Percentiles rank a stretch among this genome's conserved stretches.
Evolutionary conservation across 2,888 invertebrate species (phyloP).

Genomic region (Ophraella communa): DNA sequence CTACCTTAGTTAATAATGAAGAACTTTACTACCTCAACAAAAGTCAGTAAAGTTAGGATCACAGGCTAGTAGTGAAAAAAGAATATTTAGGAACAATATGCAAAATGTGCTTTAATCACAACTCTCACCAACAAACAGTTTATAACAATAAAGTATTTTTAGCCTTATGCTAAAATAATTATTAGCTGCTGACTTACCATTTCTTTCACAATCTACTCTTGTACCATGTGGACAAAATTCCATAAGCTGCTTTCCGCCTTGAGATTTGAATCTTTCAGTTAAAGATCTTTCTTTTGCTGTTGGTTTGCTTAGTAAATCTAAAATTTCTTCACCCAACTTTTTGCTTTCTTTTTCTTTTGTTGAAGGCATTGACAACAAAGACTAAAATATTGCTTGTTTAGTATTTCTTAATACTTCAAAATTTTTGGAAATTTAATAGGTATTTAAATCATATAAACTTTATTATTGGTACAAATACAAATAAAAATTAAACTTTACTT

Average conservation of each 20-base stretch:
- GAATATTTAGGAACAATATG: no score
- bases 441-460: no score
- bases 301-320: conserved; percentile 91
- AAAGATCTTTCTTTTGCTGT: conserved; percentile 95
- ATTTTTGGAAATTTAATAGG: no score
- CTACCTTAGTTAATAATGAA: no score
- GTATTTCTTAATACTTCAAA: not conserved
- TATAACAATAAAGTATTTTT: no score
- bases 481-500: conserved; percentile 4
- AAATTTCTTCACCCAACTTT: conserved; percentile 93
- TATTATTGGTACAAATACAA: conserved; percentile 16
- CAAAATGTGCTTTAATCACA: no score
- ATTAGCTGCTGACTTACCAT: conserved; percentile 39
- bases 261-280: conserved; percentile 95
- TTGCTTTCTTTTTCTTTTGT: conserved; percentile 95
- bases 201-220: conserved; percentile 81
- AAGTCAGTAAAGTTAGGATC: no score
- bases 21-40: no score
- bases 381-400: conserved; percentile 64
- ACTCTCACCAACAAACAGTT: no score
- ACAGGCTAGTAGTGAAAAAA: no score
- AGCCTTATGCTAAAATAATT: no score
- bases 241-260: conserved; percentile 91
- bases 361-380: conserved; percentile 87
- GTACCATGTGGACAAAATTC: conserved; percentile 98